phyloP scores from a whole-genome alignment of 1,140 invertebrate genomes.

The Trinorchestia longiramus region DNA sequence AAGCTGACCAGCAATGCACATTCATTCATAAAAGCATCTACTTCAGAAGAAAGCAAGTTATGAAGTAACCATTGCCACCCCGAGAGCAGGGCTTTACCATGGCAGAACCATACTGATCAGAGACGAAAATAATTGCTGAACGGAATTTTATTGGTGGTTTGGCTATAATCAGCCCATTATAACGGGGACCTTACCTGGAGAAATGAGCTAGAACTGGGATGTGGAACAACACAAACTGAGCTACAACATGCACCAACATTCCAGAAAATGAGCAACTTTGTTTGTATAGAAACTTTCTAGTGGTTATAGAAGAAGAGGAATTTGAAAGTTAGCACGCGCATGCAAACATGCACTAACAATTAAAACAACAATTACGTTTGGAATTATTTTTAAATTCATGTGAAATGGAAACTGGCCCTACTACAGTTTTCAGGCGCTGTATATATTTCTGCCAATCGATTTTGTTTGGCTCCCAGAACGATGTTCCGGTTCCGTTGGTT shows the following conservation, averaged over 20 bases:
- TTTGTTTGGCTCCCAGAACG: neutral
- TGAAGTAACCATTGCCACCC: neutral
- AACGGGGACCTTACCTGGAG: neutral
- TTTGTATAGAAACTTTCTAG: too few relatives aligned
- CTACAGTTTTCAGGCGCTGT: too few relatives aligned
- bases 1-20: too few relatives aligned
- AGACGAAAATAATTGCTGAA: neutral
- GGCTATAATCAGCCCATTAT: neutral
- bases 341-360: too few relatives aligned
- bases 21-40: too few relatives aligned
- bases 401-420: too few relatives aligned
- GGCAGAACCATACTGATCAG: neutral
- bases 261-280: too few relatives aligned
- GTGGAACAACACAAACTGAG: neutral
- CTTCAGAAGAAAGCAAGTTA: too few relatives aligned
- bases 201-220: neutral
- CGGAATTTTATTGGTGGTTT: neutral
- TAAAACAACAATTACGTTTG: too few relatives aligned
- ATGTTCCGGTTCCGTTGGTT: neutral
- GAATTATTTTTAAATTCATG: too few relatives aligned
- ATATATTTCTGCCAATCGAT: neutral
- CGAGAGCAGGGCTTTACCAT: neutral
- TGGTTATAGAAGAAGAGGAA: too few relatives aligned
- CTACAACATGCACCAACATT: neutral
- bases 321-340: too few relatives aligned